Evolutionary conservation across 1,140 invertebrate genomes (phyloP).

Genomic region (Vanessa atalanta): DNA sequence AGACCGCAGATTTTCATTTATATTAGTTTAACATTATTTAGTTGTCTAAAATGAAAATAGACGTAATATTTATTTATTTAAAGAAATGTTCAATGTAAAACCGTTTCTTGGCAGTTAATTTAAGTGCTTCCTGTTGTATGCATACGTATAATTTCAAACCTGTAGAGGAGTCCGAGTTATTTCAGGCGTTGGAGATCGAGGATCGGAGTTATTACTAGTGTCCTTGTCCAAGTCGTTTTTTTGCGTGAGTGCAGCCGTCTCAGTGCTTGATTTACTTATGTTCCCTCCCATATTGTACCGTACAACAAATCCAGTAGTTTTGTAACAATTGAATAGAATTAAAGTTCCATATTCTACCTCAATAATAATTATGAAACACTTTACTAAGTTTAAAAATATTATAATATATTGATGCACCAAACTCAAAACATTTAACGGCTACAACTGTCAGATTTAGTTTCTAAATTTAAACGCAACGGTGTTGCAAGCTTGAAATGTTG

Average conservation of each 20-base stretch:
- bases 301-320: neutral
- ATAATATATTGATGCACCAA: constrained; percentile 37
- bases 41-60: no score
- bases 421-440: constrained; percentile 72
- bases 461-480: constrained; percentile 54
- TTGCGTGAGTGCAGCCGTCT: constrained; percentile 51
- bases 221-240: constrained; percentile 61
- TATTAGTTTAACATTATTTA: no score
- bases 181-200: constrained; percentile 75
- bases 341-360: constrained; percentile 26
- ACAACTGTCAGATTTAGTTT: constrained; percentile 59
- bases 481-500: neutral
- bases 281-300: constrained; percentile 66
- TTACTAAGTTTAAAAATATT: neutral
- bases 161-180: constrained; percentile 72
- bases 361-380: constrained; percentile 10
- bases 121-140: neutral
- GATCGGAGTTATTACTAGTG: constrained; percentile 63
- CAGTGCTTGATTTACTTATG: constrained; percentile 59
- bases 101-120: no score
- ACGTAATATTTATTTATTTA: no score
- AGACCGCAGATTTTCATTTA: no score
- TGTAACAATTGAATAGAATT: constrained; percentile 9
- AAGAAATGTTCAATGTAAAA: no score
- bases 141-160: constrained; percentile 44